Percentiles rank a stretch among this genome's conserved stretches.
Evolutionary conservation across 2,797 vertebrate genomes (phyloP).

Genomic region (Brachyalestes nurse): DNA sequence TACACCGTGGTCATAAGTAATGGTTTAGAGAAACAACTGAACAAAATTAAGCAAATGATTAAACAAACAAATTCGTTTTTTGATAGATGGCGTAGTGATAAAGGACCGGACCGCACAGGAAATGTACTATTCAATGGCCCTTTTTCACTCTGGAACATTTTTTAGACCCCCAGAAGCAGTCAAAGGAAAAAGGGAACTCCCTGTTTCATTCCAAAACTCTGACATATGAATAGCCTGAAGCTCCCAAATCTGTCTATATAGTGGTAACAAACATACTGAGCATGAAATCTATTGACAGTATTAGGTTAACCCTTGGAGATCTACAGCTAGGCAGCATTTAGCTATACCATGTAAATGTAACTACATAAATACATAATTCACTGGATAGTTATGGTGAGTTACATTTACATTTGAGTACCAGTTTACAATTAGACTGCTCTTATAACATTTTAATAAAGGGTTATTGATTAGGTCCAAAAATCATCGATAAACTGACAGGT

Average conservation of each 20-base stretch:
- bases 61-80: neutral
- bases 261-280: conserved; percentile 5
- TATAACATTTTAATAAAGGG: too few relatives aligned
- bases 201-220: conserved; percentile 36
- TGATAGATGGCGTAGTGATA: neutral
- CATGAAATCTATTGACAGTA: neutral
- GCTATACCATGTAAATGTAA: neutral
- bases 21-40: neutral
- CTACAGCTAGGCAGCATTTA: neutral
- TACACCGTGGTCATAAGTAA: too few relatives aligned
- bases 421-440: too few relatives aligned
- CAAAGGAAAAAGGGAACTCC: conserved; percentile 28
- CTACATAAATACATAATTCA: neutral
- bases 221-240: conserved; percentile 27
- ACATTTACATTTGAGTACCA: too few relatives aligned
- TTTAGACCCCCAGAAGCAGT: conserved; percentile 20
- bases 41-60: neutral
- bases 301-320: neutral
- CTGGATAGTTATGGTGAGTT: neutral
- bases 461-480: too few relatives aligned
- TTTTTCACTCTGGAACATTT: conserved; percentile 43
- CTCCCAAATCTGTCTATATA: conserved; percentile 3
- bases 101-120: conserved; percentile 22
- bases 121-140: conserved; percentile 35
- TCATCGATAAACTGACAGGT: too few relatives aligned